Evolutionary conservation across 2,797 vertebrate species (phyloP).

Genomic region (Spondyliosoma cantharus): DNA sequence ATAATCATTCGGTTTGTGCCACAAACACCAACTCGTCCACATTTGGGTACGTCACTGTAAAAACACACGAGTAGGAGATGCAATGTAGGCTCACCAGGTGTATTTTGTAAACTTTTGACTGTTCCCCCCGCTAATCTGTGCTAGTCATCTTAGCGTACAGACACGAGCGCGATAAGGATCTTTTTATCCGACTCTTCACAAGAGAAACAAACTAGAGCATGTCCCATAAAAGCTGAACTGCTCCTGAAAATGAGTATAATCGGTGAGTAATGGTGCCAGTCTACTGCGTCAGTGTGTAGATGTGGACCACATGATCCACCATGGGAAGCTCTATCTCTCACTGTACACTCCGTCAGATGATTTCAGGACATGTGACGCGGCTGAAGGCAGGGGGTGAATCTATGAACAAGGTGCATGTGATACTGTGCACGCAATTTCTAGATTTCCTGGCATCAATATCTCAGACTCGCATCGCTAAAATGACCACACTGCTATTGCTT

Average conservation of each 20-base stretch:
- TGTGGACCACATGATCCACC: slow-evolving; percentile 11
- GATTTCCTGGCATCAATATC: not conserved
- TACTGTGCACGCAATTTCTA: not conserved
- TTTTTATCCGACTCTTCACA: too few species aligned
- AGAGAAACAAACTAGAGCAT: too few species aligned
- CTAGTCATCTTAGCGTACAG: too few species aligned
- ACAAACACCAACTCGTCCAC: too few species aligned
- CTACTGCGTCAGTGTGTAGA: slow-evolving; percentile 1
- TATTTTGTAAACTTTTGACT: too few species aligned
- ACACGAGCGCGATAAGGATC: too few species aligned
- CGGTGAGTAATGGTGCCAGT: not conserved
- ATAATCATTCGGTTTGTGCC: too few species aligned
- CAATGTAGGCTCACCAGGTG: too few species aligned
- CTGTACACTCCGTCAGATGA: slow-evolving; percentile 33
- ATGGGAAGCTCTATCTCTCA: not conserved
- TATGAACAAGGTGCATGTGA: slow-evolving; percentile 6
- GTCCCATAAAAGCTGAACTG: too few species aligned
- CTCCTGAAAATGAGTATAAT: not conserved
- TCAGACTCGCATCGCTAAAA: not conserved
- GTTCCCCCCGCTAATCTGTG: too few species aligned
- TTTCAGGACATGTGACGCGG: slow-evolving; percentile 34
- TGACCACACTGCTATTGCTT: not conserved
- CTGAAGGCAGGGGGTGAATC: slow-evolving; percentile 1
- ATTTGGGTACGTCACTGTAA: too few species aligned
- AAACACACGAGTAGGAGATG: too few species aligned